Evolutionary conservation across 2,888 invertebrate species (phyloP).

Genomic region (Andricus quercusramuli): DNA sequence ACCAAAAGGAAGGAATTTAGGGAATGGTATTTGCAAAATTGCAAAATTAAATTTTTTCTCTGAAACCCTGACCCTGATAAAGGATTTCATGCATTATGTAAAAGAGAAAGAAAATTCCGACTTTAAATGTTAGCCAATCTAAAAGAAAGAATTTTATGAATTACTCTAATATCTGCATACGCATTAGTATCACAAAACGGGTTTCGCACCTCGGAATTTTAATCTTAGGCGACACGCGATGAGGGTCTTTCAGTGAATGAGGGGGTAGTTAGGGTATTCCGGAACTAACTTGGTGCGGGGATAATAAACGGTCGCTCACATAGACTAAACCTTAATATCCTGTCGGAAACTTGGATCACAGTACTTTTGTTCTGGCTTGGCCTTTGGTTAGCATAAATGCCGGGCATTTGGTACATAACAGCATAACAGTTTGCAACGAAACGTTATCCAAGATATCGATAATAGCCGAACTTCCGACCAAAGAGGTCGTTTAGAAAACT

Average conservation of each 20-base stretch:
- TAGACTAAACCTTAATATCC: slow-evolving; percentile 35
- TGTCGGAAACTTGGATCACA: slow-evolving; percentile 14
- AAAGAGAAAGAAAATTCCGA: too few species aligned
- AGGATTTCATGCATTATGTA: too few species aligned
- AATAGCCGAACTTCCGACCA: neutral
- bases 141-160: too few species aligned
- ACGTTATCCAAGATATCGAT: neutral
- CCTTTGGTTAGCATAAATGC: slow-evolving; percentile 7
- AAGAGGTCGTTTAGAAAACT: neutral
- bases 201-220: neutral
- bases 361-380: slow-evolving; percentile 16
- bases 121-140: too few species aligned
- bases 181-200: neutral
- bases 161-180: too few species aligned
- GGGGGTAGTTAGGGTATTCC: neutral
- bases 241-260: slow-evolving; percentile 2
- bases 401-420: neutral
- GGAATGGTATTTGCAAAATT: too few species aligned
- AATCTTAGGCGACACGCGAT: neutral
- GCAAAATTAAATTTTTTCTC: too few species aligned
- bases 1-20: too few species aligned
- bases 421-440: neutral
- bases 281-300: slow-evolving; percentile 12
- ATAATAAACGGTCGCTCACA: slow-evolving; percentile 8
- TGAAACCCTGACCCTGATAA: too few species aligned